Conservation (phyloP, 1,140 invertebrate genomes). For the Eubasilissa regina region DNA sequence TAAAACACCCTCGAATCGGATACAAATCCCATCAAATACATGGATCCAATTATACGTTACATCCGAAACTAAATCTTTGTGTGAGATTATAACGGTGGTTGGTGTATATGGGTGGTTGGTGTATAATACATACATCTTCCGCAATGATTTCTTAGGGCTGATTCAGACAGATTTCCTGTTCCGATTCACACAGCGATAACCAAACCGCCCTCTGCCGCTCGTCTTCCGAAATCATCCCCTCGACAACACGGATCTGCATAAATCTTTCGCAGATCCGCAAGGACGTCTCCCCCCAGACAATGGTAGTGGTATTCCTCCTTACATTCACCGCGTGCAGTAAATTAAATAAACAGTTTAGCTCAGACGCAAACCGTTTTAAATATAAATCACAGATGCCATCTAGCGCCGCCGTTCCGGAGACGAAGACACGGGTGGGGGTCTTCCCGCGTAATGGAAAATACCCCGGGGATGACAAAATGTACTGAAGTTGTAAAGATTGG, state of each 20-base stretch:
- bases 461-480: neutral
- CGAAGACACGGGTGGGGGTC: neutral
- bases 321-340: conserved; percentile 45
- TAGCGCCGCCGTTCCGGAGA: neutral
- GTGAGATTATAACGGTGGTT: too few relatives aligned
- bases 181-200: neutral
- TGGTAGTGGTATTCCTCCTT: neutral
- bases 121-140: too few relatives aligned
- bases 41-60: too few relatives aligned
- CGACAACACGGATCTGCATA: conserved; percentile 36
- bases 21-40: too few relatives aligned
- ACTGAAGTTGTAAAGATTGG: neutral
- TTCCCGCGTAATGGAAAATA: conserved; percentile 21
- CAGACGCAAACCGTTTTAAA: conserved; percentile 42
- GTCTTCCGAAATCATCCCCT: conserved; percentile 2
- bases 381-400: conserved; percentile 48
- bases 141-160: conserved; percentile 27
- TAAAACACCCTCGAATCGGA: too few relatives aligned
- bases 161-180: conserved; percentile 23
- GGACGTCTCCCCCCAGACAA: conserved; percentile 6
- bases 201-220: neutral
- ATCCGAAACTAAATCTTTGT: too few relatives aligned
- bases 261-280: conserved; percentile 39
- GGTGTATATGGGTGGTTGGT: too few relatives aligned
- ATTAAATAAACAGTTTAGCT: conserved; percentile 51